These are phyloP conservation scores for Chiroxiphia lanceolata DNA, from an alignment of 2,797 vertebrate species.

Conservation along the genomic window DNA sequence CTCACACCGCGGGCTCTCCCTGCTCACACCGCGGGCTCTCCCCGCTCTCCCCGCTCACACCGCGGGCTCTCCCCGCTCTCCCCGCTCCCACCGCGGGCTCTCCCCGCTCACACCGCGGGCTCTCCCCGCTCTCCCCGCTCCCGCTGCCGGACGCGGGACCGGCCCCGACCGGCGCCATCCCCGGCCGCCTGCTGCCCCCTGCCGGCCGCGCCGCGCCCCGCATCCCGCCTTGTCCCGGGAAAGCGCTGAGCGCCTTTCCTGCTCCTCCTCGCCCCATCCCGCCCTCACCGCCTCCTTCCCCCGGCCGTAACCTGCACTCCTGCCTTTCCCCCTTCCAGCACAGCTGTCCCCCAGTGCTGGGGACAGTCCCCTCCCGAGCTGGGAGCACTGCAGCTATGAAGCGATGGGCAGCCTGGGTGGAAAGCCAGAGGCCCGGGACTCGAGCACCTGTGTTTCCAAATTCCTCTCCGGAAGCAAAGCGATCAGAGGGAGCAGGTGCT, in stretches of 20 bases:
- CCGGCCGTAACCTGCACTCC: not conserved
- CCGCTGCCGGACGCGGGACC: not conserved
- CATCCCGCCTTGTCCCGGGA: not conserved
- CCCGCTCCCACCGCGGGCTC: not conserved
- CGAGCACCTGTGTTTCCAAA: not conserved
- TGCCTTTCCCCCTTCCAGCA: not conserved
- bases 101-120: no score
- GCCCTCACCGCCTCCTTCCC: fast-evolving
- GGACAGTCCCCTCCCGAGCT: not conserved
- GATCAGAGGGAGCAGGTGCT: no score
- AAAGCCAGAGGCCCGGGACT: not conserved
- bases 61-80: no score
- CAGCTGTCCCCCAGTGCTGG: fast-evolving
- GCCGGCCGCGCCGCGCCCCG: slow-evolving; percentile 1
- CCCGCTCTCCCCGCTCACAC: no score
- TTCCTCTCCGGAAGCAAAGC: not conserved
- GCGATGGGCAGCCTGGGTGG: not conserved
- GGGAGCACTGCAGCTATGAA: not conserved
- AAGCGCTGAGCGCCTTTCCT: fast-evolving
- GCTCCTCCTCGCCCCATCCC: not conserved
- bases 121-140: no score
- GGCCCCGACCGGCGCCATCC: not conserved
- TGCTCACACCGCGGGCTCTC: no score
- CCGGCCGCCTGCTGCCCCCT: slow-evolving; percentile 68
- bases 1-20: no score